Evolutionary conservation across 2,888 invertebrate species (phyloP).

Genomic region (Phytoseiulus persimilis): DNA sequence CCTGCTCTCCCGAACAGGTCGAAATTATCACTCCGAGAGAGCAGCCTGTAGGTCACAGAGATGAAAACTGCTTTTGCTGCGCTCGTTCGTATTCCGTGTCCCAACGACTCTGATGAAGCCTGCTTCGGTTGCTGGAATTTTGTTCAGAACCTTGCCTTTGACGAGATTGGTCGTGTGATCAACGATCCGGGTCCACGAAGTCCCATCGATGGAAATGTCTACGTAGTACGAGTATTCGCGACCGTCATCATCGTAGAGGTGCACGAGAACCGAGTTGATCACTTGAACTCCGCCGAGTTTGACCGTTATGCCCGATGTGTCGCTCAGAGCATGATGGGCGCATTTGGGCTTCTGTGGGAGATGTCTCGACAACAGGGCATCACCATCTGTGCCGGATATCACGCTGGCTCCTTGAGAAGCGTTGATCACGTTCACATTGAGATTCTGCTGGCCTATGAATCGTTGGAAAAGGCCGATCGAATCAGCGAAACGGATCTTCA

Average conservation of each 20-base stretch:
- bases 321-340: conserved; percentile 13
- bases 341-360: neutral
- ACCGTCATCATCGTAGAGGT: conserved; percentile 23
- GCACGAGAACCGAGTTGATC: neutral
- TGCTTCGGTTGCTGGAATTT: neutral
- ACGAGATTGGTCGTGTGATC: neutral
- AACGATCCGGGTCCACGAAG: neutral
- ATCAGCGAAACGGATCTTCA: neutral
- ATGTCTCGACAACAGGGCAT: neutral
- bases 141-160: conserved; percentile 13
- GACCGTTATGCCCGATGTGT: neutral
- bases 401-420: conserved; percentile 8
- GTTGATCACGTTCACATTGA: conserved; percentile 25
- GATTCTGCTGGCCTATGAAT: neutral
- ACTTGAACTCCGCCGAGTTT: neutral
- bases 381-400: conserved; percentile 27
- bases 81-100: conserved; percentile 27
- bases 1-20: too few relatives aligned
- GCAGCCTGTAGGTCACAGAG: neutral
- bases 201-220: neutral
- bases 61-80: conserved; percentile 9
- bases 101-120: conserved; percentile 18
- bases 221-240: conserved; percentile 12
- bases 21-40: neutral
- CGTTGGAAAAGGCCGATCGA: neutral